Evolutionary conservation across 2,888 invertebrate genomes (phyloP), one percentile per base, ranked within the genome.

Genomic region (Copidosoma aretas): DNA sequence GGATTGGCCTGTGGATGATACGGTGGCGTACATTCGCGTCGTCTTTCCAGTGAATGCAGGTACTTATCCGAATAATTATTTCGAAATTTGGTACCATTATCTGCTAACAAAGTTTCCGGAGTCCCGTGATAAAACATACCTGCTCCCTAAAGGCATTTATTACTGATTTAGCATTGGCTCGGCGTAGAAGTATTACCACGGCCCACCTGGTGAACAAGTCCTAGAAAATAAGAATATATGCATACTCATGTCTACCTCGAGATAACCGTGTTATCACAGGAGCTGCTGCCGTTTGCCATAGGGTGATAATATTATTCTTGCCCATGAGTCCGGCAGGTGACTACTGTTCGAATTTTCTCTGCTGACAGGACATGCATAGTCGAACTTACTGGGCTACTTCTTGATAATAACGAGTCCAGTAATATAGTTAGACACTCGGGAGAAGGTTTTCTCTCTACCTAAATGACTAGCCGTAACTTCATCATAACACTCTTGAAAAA

Each of bases 51-150:
- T n/a, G n/a, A n/a, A n/a, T n/a, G n/a, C n/a, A 76, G 0, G 56
- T 24, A 24, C 63, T 52, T 39, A 73, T 66, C 0, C 68, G 62
- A 74, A 75, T 2, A 68, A 59, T 49, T 12, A 32, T 52, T 24
- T 60, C 12, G 21, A 56, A 62, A 53, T 39, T 53, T 52, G 65
- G 65, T n/a, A 52, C 71, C 68, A 65, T 68, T 19, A 61, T 53
- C 19, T 61, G 67, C 5, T 54, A 21, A 1, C 62, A 68, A 0
- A 62, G 60, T 1, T 19, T 5, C 22, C 19, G 52, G 52, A 19
- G 52, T 19, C 2, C 52, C 52, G 19, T 21, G 22, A 12, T 19
- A 19, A 19, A 4, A 52, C 1, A 52, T 19, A 52, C 52, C 4
- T 12, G 3, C 2, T 19, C 19, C 12, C 3, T 1, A 19, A 52